Evolutionary conservation across 1,140 invertebrate genomes (phyloP).

Genomic region (Halesus radiatus): DNA sequence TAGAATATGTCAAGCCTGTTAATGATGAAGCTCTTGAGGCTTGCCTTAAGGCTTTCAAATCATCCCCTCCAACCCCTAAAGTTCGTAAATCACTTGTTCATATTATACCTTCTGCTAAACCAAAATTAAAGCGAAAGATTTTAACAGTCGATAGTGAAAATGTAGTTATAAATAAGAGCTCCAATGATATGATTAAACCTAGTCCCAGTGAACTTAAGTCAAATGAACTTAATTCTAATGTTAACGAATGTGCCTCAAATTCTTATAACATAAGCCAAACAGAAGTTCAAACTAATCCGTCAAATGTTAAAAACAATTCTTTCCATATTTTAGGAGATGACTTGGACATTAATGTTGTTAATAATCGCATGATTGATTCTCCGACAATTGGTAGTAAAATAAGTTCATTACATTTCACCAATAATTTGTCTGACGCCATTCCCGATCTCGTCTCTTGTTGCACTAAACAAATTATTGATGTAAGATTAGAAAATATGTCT

Average conservation of each 20-base stretch:
- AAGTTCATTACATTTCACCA: background rate
- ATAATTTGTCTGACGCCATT: constrained; percentile 32
- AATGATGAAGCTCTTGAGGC: constrained; percentile 49
- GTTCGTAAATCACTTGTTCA: constrained; percentile 21
- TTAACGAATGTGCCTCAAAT: too few species aligned
- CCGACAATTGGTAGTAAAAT: too few species aligned
- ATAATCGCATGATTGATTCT: too few species aligned
- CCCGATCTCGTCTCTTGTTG: constrained; percentile 49
- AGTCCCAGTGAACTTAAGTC: too few species aligned
- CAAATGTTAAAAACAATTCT: too few species aligned
- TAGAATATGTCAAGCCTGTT: constrained; percentile 25
- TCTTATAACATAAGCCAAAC: too few species aligned
- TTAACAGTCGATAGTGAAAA: background rate
- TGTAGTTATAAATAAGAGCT: background rate
- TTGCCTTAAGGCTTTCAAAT: constrained; percentile 45
- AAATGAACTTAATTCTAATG: too few species aligned
- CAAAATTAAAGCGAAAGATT: constrained; percentile 44
- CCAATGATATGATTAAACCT: too few species aligned
- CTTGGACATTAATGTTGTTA: too few species aligned
- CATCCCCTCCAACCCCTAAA: constrained; percentile 9
- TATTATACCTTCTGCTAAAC: constrained; percentile 5
- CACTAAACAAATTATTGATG: constrained; percentile 21
- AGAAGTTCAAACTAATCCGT: too few species aligned
- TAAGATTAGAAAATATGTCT: background rate
- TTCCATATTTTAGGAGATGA: too few species aligned